phyloP scores from a whole-genome alignment of 2,888 invertebrate species.

The Psylliodes chrysocephalus region DNA sequence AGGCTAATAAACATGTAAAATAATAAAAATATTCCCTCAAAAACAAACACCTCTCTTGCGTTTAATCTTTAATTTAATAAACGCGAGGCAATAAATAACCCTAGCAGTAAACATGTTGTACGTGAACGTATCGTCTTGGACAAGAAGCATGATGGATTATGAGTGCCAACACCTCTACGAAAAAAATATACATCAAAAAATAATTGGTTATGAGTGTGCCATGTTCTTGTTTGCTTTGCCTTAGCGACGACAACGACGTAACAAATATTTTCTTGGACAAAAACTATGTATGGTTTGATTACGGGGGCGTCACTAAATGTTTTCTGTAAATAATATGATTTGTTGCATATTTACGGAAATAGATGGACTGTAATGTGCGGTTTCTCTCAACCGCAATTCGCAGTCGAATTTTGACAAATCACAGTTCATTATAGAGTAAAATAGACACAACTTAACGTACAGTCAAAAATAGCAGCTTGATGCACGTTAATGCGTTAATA shows the following conservation, averaged over 20 bases:
- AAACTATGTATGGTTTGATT: neutral
- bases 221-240: constrained; percentile 17
- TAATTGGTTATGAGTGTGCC: constrained; percentile 28
- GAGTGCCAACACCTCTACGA: neutral
- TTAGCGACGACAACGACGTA: constrained; percentile 28
- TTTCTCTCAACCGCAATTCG: too few relatives aligned
- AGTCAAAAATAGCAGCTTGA: too few relatives aligned
- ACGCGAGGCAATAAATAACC: constrained; percentile 9
- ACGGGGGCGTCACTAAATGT: neutral
- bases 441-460: too few relatives aligned
- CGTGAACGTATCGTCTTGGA: neutral
- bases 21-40: too few relatives aligned
- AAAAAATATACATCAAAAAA: constrained; percentile 19
- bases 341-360: too few relatives aligned
- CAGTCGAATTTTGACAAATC: too few relatives aligned
- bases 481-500: too few relatives aligned
- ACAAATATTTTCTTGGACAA: constrained; percentile 34
- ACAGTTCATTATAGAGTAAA: too few relatives aligned
- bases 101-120: constrained; percentile 16
- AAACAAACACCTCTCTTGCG: too few relatives aligned
- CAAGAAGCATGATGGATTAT: constrained; percentile 19
- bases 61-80: constrained; percentile 13
- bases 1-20: too few relatives aligned
- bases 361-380: too few relatives aligned
- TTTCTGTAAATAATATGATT: too few relatives aligned